Percentiles rank a stretch among this genome's conserved stretches.
phyloP scores from a whole-genome alignment of 2,113 vertebrate genomes.

The Rostratula benghalensis region DNA sequence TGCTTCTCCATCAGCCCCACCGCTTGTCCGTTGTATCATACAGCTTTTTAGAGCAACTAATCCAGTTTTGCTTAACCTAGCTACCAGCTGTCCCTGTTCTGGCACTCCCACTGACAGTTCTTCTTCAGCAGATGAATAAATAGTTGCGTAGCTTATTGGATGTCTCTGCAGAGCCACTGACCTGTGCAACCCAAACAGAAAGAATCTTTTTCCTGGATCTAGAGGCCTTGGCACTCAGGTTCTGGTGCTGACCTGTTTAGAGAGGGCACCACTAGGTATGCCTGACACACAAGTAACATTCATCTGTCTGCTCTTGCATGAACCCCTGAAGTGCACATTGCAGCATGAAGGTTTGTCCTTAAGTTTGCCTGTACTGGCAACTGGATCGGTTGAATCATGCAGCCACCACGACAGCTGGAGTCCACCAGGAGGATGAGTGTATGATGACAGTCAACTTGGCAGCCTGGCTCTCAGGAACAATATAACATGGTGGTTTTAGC shows the following conservation, averaged over 20 bases:
- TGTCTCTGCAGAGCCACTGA: not conserved
- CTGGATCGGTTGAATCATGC: not conserved
- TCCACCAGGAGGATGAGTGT: not conserved
- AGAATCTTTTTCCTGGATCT: not conserved
- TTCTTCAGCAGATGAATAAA: not conserved
- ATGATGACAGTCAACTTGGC: not conserved
- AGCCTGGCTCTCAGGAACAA: not conserved
- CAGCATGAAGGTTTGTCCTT: not conserved
- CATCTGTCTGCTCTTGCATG: not conserved
- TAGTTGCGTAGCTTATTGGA: not conserved
- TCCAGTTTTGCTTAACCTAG: not conserved
- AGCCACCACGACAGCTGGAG: not conserved
- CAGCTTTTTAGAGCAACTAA: not conserved
- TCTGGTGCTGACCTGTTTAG: not conserved
- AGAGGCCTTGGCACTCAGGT: not conserved
- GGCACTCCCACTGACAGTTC: not conserved
- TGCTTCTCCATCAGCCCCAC: not conserved
- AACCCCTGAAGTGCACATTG: not conserved
- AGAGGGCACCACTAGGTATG: not conserved
- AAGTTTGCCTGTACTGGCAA: not conserved
- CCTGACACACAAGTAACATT: not conserved
- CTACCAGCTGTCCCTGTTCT: not conserved
- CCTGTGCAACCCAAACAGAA: not conserved
- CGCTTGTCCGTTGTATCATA: not conserved
- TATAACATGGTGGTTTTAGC: fast-evolving